Evolutionary conservation across 2,888 invertebrate species (phyloP), one percentile per base, ranked within the genome.

Genomic region (Trissolcus brochymenae): DNA sequence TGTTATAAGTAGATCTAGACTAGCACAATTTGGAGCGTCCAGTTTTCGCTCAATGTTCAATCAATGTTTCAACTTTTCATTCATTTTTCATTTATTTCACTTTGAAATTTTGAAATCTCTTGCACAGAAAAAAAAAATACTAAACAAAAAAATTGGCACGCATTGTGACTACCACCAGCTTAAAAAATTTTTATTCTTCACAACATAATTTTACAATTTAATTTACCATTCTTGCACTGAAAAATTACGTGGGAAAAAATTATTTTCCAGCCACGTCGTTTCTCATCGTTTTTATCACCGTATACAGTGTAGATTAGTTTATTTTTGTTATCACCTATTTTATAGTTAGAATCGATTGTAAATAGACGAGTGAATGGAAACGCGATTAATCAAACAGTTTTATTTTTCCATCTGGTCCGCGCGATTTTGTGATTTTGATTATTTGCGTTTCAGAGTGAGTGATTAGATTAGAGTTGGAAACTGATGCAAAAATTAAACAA

Each of bases 151-250:
- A 35, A 35, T 35, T 35, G 51, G 51, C 51, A 51, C 72, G 60
- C 60, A 66, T 55, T 73, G 73, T 73, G 73, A 71, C 51, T 61
- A 73, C 73, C 73, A 73, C 66, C 73, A 55, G 59, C 66, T 65
- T 65, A 49, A 4, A 16, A 53, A 46, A 9, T 25, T 55, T 57
- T 54, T 19, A 46, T 68, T 21, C 21, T 4, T 3, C 17, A 7
- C 17, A 50, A 50, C 16, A 17, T 17, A 7, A 17, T 51, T 51
- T 51, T 14, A 43, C n/a, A 13, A 43, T 43, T 43, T 43, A 13
- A 19, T 6, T 51, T 17, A 16, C 19, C 51, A 9, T 17, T 50
- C 9, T 50, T 19, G 16, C 51, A 51, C n/a, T 46, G 25, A 35
- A 13, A 17, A n/a, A 51, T 51, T 51, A 29, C 50, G 40, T 1